Base-by-base conservation (phyloP, 2,888 invertebrate genomes). In the Cepaea hortensis region DNA sequence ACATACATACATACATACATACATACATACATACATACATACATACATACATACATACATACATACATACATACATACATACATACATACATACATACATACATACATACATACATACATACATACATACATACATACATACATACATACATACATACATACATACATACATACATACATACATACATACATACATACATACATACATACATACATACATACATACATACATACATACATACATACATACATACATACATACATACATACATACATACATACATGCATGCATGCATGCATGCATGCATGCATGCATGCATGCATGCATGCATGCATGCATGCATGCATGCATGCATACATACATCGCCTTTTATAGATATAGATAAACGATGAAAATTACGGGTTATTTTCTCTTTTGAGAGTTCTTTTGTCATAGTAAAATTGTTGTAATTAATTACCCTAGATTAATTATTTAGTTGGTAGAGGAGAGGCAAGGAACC, bases 241-340 rank as follows among this genome's bases (percentile, higher is more conserved):
- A 18, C 76, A 65, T 80, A 76, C 55, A 46, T 72, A 65, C 50
- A 65, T 80, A n/a, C 46, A 48, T 20, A 77, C 65, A 68, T 72
- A 48, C 46, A 68, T 80, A 46, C 76, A 46, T 61, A 18, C 68
- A 65, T 80, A 76, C 55, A 46, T 72, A 65, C 50, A 65, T 72
- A 23, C 46, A 68, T 23, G 85, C 68, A 65, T 79, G 68, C 48
- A 62, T 85, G 68, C 77, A 48, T 70, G 46, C 68, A 61, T 85
- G 79, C 61, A 35, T 79, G 77, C 46, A 68, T 79, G 48, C 46
- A 23, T 68, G 68, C 68, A 20, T 79, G 68, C 35, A 61, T 79
- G 84, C 46, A 77, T 65, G 84, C 46, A 72, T 84, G 62, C 62
- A 55, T 84, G 76, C 65, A 65, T 84, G 84, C 76, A 65, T 84